phyloP scores from a whole-genome alignment of 2,113 vertebrate genomes.

The Tinamus guttatus region DNA sequence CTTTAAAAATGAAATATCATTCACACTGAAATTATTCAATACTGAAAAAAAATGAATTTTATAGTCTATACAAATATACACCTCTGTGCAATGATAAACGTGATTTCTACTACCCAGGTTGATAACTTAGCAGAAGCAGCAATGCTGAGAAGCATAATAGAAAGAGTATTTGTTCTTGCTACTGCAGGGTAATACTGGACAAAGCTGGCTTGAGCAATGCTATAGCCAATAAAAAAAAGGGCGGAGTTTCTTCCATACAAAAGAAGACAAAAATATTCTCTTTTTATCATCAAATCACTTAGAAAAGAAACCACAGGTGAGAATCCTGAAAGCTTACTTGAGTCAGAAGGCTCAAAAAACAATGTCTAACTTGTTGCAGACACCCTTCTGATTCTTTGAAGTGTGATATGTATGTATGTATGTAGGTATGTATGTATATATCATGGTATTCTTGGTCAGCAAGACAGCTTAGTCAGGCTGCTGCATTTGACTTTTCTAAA shows the following conservation, averaged over 20 bases:
- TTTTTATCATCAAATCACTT: slow-evolving; percentile 65
- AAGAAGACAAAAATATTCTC: slow-evolving; percentile 51
- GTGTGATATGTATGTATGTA: neutral
- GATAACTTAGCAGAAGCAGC: neutral
- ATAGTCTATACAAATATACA: neutral
- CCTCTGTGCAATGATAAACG: neutral
- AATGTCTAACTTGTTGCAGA: slow-evolving; percentile 70
- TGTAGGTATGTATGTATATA: too few relatives aligned
- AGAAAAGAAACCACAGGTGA: slow-evolving; percentile 67
- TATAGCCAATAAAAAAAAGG: neutral
- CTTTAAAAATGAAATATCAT: neutral
- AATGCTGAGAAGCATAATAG: neutral
- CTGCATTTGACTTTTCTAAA: slow-evolving; percentile 15
- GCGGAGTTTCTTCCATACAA: slow-evolving; percentile 51
- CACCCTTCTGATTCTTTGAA: slow-evolving; percentile 68
- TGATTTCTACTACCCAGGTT: neutral
- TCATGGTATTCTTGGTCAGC: neutral
- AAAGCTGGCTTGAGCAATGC: neutral
- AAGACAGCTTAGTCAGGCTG: slow-evolving; percentile 18
- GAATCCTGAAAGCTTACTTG: slow-evolving; percentile 62
- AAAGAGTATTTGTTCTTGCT: neutral
- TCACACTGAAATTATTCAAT: neutral
- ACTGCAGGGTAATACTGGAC: neutral
- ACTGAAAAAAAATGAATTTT: neutral
- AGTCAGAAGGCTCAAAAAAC: slow-evolving; percentile 69